Evolutionary conservation across 2,888 invertebrate species (phyloP).

Genomic region (Noctua janthina): DNA sequence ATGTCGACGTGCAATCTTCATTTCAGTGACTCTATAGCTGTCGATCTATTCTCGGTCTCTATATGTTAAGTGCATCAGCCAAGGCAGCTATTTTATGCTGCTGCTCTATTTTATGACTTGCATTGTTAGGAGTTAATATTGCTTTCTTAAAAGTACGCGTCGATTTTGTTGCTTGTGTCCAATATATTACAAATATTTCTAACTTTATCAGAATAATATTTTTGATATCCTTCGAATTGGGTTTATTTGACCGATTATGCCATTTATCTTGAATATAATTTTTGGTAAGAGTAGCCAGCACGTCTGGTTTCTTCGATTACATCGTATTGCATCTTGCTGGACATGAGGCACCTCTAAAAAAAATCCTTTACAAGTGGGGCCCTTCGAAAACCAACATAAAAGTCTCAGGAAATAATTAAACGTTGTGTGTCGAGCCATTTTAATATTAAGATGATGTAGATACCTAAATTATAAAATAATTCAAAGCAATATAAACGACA

Average conservation of each 20-base stretch:
- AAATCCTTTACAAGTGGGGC: neutral
- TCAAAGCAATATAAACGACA: neutral
- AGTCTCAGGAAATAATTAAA: neutral
- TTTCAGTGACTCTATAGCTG: slow-evolving; percentile 6
- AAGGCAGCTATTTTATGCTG: neutral
- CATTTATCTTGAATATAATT: too few relatives aligned
- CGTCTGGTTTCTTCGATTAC: too few relatives aligned
- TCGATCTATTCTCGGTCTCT: slow-evolving; percentile 37
- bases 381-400: neutral
- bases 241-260: too few relatives aligned
- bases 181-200: neutral
- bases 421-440: neutral
- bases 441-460: neutral
- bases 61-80: slow-evolving; percentile 29
- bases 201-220: too few relatives aligned
- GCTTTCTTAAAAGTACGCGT: neutral
- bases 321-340: too few relatives aligned
- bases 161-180: neutral
- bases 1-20: slow-evolving; percentile 38
- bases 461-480: neutral
- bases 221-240: too few relatives aligned
- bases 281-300: too few relatives aligned
- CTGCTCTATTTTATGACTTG: neutral
- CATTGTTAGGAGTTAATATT: neutral
- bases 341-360: too few relatives aligned